Conservation (phyloP, 2,797 vertebrate genomes). For the Gallinago nigripennis region DNA sequence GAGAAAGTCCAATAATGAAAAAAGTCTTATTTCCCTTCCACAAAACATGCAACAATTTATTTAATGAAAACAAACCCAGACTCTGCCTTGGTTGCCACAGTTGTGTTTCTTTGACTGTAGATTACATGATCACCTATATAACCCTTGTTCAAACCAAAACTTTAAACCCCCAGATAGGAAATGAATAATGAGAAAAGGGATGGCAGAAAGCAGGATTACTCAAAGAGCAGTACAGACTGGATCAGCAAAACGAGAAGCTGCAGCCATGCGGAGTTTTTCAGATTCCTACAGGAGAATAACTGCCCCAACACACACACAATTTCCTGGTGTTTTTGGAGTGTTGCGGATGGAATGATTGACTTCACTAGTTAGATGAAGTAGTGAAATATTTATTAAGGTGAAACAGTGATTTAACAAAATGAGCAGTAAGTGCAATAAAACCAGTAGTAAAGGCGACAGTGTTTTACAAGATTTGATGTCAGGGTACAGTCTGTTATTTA, state of each 20-base stretch:
- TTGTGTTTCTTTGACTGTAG: neutral
- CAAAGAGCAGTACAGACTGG: neutral
- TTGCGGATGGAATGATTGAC: too few species aligned
- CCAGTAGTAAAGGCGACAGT: too few species aligned
- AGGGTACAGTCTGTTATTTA: too few species aligned
- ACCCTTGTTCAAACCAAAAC: neutral
- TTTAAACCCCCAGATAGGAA: neutral
- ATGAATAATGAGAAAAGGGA: neutral
- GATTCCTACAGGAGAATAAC: neutral
- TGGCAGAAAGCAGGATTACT: neutral
- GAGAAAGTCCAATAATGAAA: neutral
- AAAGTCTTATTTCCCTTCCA: neutral
- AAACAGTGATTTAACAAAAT: too few species aligned
- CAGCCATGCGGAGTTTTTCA: neutral
- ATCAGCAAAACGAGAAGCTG: neutral
- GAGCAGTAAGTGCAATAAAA: too few species aligned
- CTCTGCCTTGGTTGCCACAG: neutral
- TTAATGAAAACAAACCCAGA: neutral
- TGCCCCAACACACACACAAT: neutral
- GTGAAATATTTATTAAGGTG: too few species aligned
- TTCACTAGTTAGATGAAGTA: too few species aligned
- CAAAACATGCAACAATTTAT: neutral
- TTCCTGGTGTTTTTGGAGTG: neutral
- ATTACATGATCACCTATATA: neutral
- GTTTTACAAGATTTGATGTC: too few species aligned